phyloP scores from a whole-genome alignment of 2,888 invertebrate genomes.

The Pristionchus exspectatus region DNA sequence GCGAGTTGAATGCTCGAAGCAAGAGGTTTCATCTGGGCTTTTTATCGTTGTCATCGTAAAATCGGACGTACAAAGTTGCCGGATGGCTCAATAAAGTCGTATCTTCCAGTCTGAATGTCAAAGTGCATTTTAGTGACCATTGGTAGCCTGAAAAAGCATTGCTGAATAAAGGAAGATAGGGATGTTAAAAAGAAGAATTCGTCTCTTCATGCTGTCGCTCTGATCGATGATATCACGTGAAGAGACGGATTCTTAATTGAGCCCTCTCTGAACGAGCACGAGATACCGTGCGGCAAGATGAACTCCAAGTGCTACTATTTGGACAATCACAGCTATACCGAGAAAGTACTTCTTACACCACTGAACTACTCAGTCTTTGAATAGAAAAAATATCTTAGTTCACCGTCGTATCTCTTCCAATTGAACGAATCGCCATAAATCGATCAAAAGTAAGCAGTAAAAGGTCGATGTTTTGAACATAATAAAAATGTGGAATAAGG shows the following conservation, averaged over 20 bases:
- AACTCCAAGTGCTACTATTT: background rate
- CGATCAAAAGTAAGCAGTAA: background rate
- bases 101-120: background rate
- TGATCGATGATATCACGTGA: no score
- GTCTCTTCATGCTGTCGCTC: no score
- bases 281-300: background rate
- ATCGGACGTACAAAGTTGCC: background rate
- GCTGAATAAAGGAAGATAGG: no score
- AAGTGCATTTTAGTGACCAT: background rate
- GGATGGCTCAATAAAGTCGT: background rate
- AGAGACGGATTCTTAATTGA: no score
- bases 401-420: background rate
- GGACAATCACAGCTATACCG: background rate
- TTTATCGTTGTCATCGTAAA: no score
- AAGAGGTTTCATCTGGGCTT: background rate
- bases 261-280: no score
- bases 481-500: background rate
- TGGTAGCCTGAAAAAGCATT: background rate
- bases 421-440: background rate
- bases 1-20: background rate
- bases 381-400: background rate
- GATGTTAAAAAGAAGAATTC: no score
- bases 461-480: background rate
- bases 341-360: background rate
- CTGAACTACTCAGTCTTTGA: background rate